Base-by-base conservation (phyloP, 2,113 vertebrate genomes). In the Pungitius pungitius region DNA sequence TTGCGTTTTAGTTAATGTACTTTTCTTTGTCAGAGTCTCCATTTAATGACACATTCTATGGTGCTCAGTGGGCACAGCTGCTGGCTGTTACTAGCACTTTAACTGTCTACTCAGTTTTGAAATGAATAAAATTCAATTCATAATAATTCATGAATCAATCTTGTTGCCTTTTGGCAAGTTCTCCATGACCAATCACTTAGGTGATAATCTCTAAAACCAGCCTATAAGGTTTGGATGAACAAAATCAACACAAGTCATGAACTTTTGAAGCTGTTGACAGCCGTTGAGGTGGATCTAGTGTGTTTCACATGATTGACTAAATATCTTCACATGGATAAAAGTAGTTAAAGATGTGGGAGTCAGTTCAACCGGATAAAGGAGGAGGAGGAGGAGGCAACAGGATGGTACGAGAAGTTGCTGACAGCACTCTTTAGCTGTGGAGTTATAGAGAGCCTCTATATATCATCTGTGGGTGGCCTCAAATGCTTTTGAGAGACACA, bases 401-500 rank as follows among this genome's bases (percentile, higher is more conserved):
- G 77, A 81, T 45, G 73, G 59, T 42, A 58, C 63, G 69, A 77
- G 64, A 69, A 73, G 64, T 63, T 87, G 87, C 90, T 89, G 87
- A 90, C 78, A 78, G 64, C 20, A 64, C 73, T 74, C 43, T 85
- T 82, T 73, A 57, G 58, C 58, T 75, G 66, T 17, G 45, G 59
- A 84, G 71, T 56, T 82, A 81, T 81, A 81, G 75, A 75, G 55
- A 78, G 59, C 18, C 64, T 85, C 85, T 83, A 82, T 87, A 85
- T 87, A 85, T 89, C 82, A 82, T 80, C 65, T 85, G 87, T 91
- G 90, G 90, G 91, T 92, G 91, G 90, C 80, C 85, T 80, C 1
- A 58, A 82, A 83, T 69, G 43, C 57, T 66, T 73, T 74, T 69
- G 80, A 26, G 8, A 66, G 72, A 68, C 60, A 69, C 39, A n/a